Percentiles rank a stretch among this genome's conserved stretches.
These are phyloP conservation scores for Coremacera marginata DNA, from an alignment of 2,888 invertebrate genomes.

Conservation along the genomic window DNA sequence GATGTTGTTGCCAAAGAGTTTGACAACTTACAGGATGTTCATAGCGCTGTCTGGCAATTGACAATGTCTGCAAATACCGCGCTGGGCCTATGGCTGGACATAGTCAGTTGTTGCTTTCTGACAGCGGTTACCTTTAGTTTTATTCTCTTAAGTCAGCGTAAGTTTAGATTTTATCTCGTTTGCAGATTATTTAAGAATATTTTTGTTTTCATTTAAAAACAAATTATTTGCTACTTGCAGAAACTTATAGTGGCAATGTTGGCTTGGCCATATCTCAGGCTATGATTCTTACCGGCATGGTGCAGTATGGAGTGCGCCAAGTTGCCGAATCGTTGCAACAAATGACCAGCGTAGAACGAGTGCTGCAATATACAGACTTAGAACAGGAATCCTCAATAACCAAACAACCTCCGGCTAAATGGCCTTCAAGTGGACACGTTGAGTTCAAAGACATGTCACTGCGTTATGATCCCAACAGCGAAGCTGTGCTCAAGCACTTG, in stretches of 20 bases:
- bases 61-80: slow-evolving; percentile 70
- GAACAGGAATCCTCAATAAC: slow-evolving; percentile 72
- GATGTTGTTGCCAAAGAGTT: slow-evolving; percentile 81
- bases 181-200: too few species aligned
- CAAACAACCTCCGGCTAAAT: slow-evolving; percentile 72
- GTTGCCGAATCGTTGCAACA: slow-evolving; percentile 78
- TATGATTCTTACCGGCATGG: slow-evolving; percentile 79
- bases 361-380: slow-evolving; percentile 79
- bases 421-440: slow-evolving; percentile 78
- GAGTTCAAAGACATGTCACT: slow-evolving; percentile 73
- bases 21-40: slow-evolving; percentile 77
- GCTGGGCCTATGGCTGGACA: slow-evolving; percentile 82
- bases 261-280: slow-evolving; percentile 79
- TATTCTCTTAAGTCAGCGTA: slow-evolving; percentile 74
- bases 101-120: slow-evolving; percentile 77
- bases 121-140: slow-evolving; percentile 76
- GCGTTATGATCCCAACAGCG: slow-evolving; percentile 73
- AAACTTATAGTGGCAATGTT: slow-evolving; percentile 77
- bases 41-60: slow-evolving; percentile 68
- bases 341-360: slow-evolving; percentile 81
- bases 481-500: slow-evolving; percentile 80
- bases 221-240: slow-evolving; percentile 47
- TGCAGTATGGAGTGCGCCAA: slow-evolving; percentile 78
- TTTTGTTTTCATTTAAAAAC: not conserved
- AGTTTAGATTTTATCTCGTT: slow-evolving; percentile 54